These are phyloP conservation scores for Brachyhypopomus occidentalis DNA, from an alignment of 2,113 vertebrate species.

Conservation along the genomic window DNA sequence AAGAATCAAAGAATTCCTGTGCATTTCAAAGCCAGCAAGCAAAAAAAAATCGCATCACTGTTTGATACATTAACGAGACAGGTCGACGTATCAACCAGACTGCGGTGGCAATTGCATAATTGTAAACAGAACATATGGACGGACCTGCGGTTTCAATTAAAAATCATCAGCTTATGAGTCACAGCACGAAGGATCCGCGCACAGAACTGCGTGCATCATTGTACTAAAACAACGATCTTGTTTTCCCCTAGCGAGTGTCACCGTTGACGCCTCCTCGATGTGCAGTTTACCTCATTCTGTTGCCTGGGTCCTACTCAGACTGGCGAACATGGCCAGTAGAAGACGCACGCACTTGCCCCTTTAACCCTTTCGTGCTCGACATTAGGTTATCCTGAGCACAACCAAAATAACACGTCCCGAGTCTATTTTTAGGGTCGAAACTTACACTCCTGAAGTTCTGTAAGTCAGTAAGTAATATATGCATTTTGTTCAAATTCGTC, in stretches of 20 bases:
- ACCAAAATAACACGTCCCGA: not conserved
- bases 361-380: not conserved
- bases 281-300: not conserved
- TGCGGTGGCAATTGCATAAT: not conserved
- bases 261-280: not conserved
- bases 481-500: too few species aligned
- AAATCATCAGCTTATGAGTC: not conserved
- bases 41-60: not conserved
- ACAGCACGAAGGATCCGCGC: not conserved
- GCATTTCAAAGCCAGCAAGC: not conserved
- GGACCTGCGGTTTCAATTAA: not conserved
- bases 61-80: not conserved
- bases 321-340: not conserved
- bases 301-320: not conserved
- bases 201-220: not conserved
- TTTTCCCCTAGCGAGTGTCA: not conserved
- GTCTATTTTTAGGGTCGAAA: too few species aligned
- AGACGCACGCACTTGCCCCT: not conserved
- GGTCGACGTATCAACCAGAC: not conserved
- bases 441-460: too few species aligned
- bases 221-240: not conserved
- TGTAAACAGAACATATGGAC: not conserved
- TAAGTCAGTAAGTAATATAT: too few species aligned
- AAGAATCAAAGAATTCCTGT: not conserved
- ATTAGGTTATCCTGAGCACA: not conserved